Conservation (phyloP, 2,113 vertebrate genomes). For the Cynopterus brachyotis region DNA sequence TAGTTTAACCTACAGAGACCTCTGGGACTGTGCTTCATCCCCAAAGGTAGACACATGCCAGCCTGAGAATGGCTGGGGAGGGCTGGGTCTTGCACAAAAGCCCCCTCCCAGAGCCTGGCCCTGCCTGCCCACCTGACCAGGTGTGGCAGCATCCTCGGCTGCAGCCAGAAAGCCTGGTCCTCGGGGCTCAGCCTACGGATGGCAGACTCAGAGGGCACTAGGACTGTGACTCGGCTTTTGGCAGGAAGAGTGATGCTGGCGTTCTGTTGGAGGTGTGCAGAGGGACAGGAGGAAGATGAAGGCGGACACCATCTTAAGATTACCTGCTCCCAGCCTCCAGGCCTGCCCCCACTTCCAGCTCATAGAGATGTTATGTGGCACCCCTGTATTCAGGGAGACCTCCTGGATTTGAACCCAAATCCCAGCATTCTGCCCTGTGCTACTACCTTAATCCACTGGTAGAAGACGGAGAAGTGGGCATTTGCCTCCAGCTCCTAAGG, state of each 20-base stretch:
- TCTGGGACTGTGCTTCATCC: background rate
- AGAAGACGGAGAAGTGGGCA: slow-evolving; percentile 82
- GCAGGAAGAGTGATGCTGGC: slow-evolving; percentile 81
- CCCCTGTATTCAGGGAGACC: background rate
- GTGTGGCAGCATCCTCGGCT: slow-evolving; percentile 82
- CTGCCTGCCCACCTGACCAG: slow-evolving; percentile 86
- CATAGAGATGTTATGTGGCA: background rate
- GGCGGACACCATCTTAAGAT: background rate
- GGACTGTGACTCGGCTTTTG: slow-evolving; percentile 85
- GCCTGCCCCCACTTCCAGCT: background rate
- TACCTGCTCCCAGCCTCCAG: background rate
- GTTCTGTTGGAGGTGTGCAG: slow-evolving; percentile 62
- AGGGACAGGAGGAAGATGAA: background rate
- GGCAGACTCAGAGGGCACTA: slow-evolving; percentile 86
- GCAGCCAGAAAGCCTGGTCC: slow-evolving; percentile 86
- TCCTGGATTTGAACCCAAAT: background rate
- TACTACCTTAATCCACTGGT: slow-evolving; percentile 88
- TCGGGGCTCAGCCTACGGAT: slow-evolving; percentile 80
- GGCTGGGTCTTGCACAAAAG: fast-evolving
- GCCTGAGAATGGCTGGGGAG: background rate
- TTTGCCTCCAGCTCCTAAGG: slow-evolving; percentile 91
- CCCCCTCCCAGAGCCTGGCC: background rate
- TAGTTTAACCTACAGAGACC: background rate
- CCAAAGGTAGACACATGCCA: background rate
- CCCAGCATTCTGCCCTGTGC: slow-evolving; percentile 28